phyloP scores from a whole-genome alignment of 2,113 vertebrate species.

The Ameiurus melas region DNA sequence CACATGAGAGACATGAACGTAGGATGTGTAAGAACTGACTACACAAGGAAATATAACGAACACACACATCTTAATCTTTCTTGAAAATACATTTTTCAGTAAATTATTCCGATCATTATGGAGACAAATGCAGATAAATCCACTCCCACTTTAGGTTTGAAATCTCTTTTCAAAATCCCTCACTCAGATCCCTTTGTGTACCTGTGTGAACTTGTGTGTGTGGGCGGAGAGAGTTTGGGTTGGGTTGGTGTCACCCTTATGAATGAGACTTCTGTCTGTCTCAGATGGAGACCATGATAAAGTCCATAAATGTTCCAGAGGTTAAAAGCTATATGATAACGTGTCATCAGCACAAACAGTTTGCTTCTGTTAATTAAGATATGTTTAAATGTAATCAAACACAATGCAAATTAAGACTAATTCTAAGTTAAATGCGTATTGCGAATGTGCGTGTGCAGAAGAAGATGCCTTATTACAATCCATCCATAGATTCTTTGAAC shows the following conservation, averaged over 20 bases:
- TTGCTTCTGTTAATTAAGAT: conserved; percentile 3
- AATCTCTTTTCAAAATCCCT: not conserved
- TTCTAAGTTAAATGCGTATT: not conserved
- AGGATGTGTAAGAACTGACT: not conserved
- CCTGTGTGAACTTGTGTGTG: not conserved
- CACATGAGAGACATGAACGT: not conserved
- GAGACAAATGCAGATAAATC: too few relatives aligned
- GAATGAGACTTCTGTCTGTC: conserved; percentile 61
- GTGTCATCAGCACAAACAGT: not conserved
- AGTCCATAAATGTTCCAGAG: conserved; percentile 27
- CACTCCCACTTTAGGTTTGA: not conserved
- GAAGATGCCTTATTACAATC: not conserved
- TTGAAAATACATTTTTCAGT: too few relatives aligned
- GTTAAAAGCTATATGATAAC: conserved; percentile 1
- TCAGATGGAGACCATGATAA: conserved; percentile 19
- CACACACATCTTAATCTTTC: not conserved
- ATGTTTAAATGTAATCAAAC: not conserved
- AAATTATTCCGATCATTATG: too few relatives aligned
- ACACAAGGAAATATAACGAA: not conserved
- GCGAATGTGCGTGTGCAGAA: not conserved
- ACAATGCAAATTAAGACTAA: not conserved
- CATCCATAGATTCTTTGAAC: too few relatives aligned
- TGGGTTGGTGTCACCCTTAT: conserved; percentile 12
- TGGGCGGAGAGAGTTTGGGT: not conserved
- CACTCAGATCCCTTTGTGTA: not conserved